Conservation (phyloP, 2,113 vertebrate species). For the Sclerurus mexicanus region DNA sequence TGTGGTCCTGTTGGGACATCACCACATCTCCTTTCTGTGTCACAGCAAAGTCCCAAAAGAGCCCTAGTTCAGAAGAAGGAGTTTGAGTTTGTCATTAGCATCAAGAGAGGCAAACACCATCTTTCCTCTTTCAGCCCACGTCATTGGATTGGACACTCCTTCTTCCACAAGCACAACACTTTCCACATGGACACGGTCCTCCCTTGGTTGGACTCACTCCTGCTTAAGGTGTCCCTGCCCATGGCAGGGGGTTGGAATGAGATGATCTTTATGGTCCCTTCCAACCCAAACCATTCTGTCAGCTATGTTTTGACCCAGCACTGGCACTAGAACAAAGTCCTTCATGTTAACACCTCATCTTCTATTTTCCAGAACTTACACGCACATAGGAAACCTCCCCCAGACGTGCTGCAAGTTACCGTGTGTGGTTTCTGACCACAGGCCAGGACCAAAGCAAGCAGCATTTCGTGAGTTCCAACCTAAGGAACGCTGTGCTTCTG, state of each 20-base stretch:
- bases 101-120: neutral
- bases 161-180: neutral
- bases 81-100: neutral
- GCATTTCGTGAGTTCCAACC: neutral
- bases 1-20: neutral
- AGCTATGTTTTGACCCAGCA: neutral
- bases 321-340: neutral
- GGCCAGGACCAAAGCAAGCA: neutral
- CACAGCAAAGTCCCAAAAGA: neutral
- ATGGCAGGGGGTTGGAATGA: neutral
- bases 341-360: neutral
- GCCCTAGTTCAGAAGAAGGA: neutral
- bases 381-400: neutral
- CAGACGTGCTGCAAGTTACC: neutral
- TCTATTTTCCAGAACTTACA: neutral
- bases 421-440: accelerated
- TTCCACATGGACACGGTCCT: neutral
- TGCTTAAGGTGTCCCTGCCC: neutral
- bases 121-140: neutral
- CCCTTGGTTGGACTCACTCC: neutral
- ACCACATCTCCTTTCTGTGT: neutral
- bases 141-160: neutral
- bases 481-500: neutral
- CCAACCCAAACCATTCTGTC: neutral
- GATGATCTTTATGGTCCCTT: neutral